A percentile compares a stretch with the other conserved stretches of the same genome.
Evolutionary conservation across 2,888 invertebrate species (phyloP).

Genomic region (Leucozona laternaria): DNA sequence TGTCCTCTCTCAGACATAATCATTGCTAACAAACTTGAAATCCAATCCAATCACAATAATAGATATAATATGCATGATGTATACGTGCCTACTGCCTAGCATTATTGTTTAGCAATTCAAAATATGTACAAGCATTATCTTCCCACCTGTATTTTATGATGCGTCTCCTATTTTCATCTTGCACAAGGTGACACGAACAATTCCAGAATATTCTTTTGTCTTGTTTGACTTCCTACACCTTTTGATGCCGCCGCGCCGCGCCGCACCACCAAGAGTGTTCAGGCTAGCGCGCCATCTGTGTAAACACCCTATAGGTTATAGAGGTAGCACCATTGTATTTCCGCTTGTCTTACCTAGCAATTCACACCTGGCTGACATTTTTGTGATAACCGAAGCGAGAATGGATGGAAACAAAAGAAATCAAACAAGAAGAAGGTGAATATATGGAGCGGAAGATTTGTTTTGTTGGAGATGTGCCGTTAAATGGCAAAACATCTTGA

Average conservation of each 20-base stretch:
- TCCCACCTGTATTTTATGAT: constrained; percentile 11
- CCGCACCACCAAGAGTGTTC: background rate
- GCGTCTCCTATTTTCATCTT: constrained; percentile 6
- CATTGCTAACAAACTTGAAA: constrained; percentile 26
- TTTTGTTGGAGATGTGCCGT: constrained; percentile 60
- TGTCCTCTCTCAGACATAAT: background rate
- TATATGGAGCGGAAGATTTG: constrained; percentile 73
- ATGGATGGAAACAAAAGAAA: constrained; percentile 34
- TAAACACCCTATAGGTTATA: background rate
- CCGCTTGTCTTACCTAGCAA: constrained; percentile 33
- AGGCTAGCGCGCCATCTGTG: background rate
- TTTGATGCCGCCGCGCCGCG: background rate
- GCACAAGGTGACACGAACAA: constrained; percentile 17
- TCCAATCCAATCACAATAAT: constrained; percentile 56
- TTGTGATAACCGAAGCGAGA: constrained; percentile 52
- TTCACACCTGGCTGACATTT: constrained; percentile 51
- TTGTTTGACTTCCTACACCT: constrained; percentile 15
- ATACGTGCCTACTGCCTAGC: background rate
- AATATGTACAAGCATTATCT: background rate
- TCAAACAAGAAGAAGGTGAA: constrained; percentile 17
- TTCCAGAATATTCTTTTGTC: constrained; percentile 47
- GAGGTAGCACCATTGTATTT: constrained; percentile 24
- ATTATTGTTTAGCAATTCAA: constrained; percentile 45
- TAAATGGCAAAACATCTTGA: constrained; percentile 71
- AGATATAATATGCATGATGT: constrained; percentile 17